These are phyloP conservation scores for Diloba caeruleocephala DNA, from an alignment of 2,888 invertebrate species.

Conservation along the genomic window DNA sequence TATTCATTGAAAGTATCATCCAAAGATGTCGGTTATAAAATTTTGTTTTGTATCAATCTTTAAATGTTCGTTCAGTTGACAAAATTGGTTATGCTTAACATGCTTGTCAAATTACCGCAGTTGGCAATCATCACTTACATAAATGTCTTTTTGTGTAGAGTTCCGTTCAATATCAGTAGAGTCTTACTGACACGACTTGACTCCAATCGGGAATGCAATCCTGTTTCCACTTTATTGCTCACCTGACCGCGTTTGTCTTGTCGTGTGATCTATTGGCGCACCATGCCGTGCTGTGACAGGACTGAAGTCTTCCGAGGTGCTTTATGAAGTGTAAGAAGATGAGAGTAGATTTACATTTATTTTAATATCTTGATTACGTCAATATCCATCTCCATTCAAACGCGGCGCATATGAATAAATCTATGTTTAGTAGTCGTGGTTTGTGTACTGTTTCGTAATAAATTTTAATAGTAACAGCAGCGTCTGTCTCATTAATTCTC, in stretches of 20 bases:
- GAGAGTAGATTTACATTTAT: no score
- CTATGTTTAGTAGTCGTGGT: no score
- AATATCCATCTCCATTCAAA: no score
- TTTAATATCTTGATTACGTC: no score
- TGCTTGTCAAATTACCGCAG: no score
- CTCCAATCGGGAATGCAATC: conserved; percentile 14
- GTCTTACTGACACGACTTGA: conserved; percentile 3
- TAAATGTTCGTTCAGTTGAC: conserved; percentile 12
- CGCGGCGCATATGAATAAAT: no score
- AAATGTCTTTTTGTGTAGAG: no score
- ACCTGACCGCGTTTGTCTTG: conserved; percentile 22
- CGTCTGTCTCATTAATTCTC: conserved; percentile 3
- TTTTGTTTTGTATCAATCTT: conserved; percentile 48
- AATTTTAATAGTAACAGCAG: neutral
- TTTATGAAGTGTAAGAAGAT: no score
- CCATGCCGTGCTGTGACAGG: conserved; percentile 5
- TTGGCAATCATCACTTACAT: no score
- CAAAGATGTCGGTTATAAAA: conserved; percentile 56
- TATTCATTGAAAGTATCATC: conserved; percentile 78
- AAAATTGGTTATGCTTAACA: neutral
- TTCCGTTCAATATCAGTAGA: neutral
- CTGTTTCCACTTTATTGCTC: conserved; percentile 22
- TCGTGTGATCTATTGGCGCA: conserved; percentile 13
- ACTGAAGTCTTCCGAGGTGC: conserved; percentile 9
- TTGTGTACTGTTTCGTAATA: no score